Conservation (phyloP, 2,113 vertebrate species). For the Nestor notabilis region DNA sequence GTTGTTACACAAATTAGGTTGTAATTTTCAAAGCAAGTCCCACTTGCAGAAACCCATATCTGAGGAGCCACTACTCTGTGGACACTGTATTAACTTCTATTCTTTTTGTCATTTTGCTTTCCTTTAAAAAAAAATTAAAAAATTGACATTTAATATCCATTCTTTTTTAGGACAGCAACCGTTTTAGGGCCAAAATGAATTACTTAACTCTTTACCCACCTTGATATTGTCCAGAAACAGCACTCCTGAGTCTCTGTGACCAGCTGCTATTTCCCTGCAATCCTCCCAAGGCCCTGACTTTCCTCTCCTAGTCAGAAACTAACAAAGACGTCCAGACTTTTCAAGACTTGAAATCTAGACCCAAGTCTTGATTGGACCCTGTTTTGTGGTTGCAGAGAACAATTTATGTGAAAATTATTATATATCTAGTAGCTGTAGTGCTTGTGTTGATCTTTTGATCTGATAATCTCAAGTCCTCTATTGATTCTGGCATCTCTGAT, state of each 20-base stretch:
- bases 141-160: background rate
- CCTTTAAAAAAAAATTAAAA: background rate
- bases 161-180: background rate
- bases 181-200: background rate
- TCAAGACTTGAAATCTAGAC: background rate
- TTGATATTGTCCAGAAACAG: background rate
- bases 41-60: background rate
- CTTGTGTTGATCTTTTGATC: background rate
- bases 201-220: background rate
- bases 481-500: background rate
- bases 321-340: background rate
- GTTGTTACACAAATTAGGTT: background rate
- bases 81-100: background rate
- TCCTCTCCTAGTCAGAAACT: background rate
- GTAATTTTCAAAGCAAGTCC: background rate
- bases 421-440: background rate
- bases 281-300: background rate
- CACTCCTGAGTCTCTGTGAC: background rate
- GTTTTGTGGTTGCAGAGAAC: background rate
- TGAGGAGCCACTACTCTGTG: background rate
- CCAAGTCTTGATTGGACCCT: background rate
- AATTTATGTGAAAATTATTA: background rate
- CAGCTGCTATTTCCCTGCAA: background rate
- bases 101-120: background rate
- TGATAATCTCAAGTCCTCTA: background rate